A percentile compares a stretch with the other conserved stretches of the same genome.
phyloP scores from a whole-genome alignment of 1,140 invertebrate species.

The Aleiodes sp. region DNA sequence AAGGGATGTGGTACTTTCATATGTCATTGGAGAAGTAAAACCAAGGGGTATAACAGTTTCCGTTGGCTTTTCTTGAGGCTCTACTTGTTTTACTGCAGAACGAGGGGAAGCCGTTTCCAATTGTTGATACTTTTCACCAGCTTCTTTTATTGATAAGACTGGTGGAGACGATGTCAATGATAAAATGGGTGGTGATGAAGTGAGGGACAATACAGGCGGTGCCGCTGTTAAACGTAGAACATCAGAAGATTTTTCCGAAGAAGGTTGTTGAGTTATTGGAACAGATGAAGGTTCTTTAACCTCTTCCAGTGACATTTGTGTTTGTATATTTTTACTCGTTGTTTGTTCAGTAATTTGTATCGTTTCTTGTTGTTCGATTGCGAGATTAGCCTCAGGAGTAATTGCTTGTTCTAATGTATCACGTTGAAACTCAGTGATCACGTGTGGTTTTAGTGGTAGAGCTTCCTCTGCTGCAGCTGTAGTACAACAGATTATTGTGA shows the following conservation, averaged over 20 bases:
- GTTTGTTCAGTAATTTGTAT: not conserved
- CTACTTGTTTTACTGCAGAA: slow-evolving; percentile 13
- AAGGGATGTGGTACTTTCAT: slow-evolving; percentile 24
- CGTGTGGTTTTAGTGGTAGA: not conserved
- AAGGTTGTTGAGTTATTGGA: not conserved
- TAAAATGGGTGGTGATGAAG: not conserved
- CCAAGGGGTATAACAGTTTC: slow-evolving; percentile 13
- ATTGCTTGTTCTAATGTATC: not conserved
- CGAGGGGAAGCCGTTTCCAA: not conserved
- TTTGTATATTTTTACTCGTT: slow-evolving; percentile 37
- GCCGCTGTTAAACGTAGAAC: not conserved
- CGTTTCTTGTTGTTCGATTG: not conserved
- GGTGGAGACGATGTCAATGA: not conserved
- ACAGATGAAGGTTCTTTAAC: not conserved
- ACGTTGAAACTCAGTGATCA: not conserved
- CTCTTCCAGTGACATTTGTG: slow-evolving; percentile 21
- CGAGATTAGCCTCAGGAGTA: no score
- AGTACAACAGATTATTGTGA: not conserved
- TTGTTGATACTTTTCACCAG: not conserved
- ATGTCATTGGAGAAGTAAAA: not conserved
- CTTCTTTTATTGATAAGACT: slow-evolving; percentile 21
- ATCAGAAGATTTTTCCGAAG: not conserved
- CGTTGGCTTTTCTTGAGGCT: slow-evolving; percentile 9
- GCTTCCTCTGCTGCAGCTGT: not conserved
- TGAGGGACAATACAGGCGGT: not conserved